Evolutionary conservation across 1,140 invertebrate genomes (phyloP).

Genomic region (Drosophila repletoides): DNA sequence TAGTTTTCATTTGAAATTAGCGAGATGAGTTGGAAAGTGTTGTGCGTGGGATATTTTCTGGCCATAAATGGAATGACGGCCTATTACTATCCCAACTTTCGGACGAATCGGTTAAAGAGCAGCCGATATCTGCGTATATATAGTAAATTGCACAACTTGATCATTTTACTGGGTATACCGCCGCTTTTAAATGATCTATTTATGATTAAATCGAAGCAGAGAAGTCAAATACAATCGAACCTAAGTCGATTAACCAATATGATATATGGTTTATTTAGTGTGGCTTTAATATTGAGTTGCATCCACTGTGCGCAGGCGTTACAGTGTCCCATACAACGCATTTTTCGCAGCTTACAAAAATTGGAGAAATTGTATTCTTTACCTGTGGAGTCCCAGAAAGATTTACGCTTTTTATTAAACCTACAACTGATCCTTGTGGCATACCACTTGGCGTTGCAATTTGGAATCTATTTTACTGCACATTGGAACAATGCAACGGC

Average conservation of each 20-base stretch:
- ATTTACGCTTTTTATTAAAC: neutral
- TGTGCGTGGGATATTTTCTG: neutral
- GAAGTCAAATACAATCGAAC: neutral
- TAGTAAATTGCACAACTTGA: neutral
- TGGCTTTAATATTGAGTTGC: neutral
- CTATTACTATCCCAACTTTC: neutral
- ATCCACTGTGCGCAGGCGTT: neutral
- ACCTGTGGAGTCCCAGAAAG: neutral
- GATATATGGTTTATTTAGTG: neutral
- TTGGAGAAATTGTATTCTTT: neutral
- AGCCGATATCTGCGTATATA: neutral
- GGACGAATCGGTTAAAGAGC: neutral
- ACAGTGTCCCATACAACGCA: neutral
- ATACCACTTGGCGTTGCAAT: neutral
- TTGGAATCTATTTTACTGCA: neutral
- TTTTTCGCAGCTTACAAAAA: neutral
- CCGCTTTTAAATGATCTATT: neutral
- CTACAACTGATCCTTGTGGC: neutral
- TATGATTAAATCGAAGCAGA: neutral
- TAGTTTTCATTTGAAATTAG: too few relatives aligned
- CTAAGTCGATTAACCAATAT: neutral
- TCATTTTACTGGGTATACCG: neutral
- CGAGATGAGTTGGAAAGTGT: neutral
- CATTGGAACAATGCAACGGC: neutral
- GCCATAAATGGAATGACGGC: neutral